These are phyloP conservation scores for Macrosteles quadrilineatus DNA, from an alignment of 1,140 invertebrate species.

Conservation along the genomic window DNA sequence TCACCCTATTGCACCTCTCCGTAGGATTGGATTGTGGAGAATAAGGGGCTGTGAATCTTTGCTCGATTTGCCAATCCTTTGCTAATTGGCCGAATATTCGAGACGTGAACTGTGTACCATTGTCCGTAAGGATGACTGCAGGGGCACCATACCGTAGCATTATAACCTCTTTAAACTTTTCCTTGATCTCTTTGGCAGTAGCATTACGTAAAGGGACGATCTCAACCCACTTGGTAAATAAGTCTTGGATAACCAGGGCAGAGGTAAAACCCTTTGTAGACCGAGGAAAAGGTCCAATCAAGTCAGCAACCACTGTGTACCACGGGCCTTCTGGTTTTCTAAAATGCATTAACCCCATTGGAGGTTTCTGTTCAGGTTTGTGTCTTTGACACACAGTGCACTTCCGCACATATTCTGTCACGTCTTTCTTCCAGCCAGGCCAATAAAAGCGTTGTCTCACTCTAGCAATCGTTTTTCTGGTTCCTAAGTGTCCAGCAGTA, in stretches of 20 bases:
- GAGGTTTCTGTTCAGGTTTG: constrained; percentile 44
- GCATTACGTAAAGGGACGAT: constrained; percentile 38
- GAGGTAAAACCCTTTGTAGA: constrained; percentile 45
- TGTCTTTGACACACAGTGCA: constrained; percentile 44
- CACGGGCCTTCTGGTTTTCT: constrained; percentile 42
- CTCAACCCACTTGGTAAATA: constrained; percentile 50
- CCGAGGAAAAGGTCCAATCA: constrained; percentile 50
- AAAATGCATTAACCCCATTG: constrained; percentile 45
- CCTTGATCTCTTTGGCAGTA: not conserved
- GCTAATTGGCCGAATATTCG: constrained; percentile 4
- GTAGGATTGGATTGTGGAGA: constrained; percentile 50
- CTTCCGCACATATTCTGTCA: constrained; percentile 35
- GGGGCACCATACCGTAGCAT: constrained; percentile 22
- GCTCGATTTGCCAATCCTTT: not conserved
- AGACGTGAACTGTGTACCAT: constrained; percentile 11
- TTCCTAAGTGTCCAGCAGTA: constrained; percentile 39
- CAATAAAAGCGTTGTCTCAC: constrained; percentile 42
- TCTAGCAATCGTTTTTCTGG: constrained; percentile 43
- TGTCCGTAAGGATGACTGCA: constrained; percentile 1
- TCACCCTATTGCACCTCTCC: constrained; percentile 51
- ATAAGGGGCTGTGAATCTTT: constrained; percentile 40
- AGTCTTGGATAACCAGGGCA: constrained; percentile 49
- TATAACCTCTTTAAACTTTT: not conserved
- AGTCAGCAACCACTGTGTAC: too few relatives aligned
- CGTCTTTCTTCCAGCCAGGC: constrained; percentile 43